These are phyloP conservation scores for Littorina saxatilis DNA, from an alignment of 1,140 invertebrate species.

Conservation along the genomic window DNA sequence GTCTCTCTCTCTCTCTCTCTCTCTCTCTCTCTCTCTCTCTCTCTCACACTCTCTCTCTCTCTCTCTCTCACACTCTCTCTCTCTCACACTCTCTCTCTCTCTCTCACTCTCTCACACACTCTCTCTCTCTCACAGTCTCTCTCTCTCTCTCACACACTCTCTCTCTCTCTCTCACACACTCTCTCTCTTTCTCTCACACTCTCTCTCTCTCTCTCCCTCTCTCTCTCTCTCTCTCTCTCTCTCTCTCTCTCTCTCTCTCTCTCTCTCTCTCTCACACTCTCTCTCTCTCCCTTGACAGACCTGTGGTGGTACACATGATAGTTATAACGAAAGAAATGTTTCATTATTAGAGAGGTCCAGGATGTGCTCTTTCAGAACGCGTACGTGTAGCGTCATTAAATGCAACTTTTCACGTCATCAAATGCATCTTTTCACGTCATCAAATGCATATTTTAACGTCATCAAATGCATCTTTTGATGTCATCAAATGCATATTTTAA, in stretches of 20 bases:
- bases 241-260: conserved; percentile 10
- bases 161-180: background rate
- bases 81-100: conserved; percentile 23
- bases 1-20: too few relatives aligned
- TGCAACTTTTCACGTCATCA: too few relatives aligned
- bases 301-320: too few relatives aligned
- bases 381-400: too few relatives aligned
- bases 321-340: too few relatives aligned
- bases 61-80: conserved; percentile 25
- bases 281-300: too few relatives aligned
- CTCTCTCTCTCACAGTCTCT: conserved; percentile 23
- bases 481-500: too few relatives aligned
- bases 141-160: conserved; percentile 19
- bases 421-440: too few relatives aligned
- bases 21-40: conserved; percentile 7
- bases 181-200: background rate
- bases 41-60: conserved; percentile 23
- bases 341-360: too few relatives aligned
- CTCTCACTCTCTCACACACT: conserved; percentile 19
- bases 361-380: too few relatives aligned
- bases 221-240: background rate
- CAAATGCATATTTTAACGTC: too few relatives aligned
- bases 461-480: too few relatives aligned
- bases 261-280: background rate
- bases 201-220: background rate